Percentiles rank a stretch among this genome's conserved stretches.
phyloP scores from a whole-genome alignment of 2,113 vertebrate species.

The Brachirus orientalis region DNA sequence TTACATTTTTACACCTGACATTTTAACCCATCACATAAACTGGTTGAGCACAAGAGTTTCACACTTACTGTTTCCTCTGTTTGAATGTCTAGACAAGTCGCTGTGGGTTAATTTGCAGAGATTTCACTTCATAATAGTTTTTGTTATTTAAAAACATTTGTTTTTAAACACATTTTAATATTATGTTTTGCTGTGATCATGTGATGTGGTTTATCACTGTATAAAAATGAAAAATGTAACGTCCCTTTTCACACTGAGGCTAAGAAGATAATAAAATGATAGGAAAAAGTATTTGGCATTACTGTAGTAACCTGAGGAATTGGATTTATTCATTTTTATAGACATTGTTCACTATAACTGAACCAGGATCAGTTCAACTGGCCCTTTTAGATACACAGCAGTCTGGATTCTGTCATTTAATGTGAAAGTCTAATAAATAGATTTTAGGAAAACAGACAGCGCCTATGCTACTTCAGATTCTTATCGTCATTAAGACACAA shows the following conservation, averaged over 20 bases:
- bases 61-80: constrained; percentile 1
- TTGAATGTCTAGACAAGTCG: constrained; percentile 19
- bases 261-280: constrained; percentile 5
- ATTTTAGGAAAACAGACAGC: too few species aligned
- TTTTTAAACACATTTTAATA: constrained; percentile 22
- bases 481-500: too few species aligned
- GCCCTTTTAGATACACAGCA: neutral
- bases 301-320: neutral
- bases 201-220: constrained; percentile 36
- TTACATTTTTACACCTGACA: neutral
- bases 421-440: too few species aligned
- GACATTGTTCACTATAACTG: neutral
- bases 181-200: constrained; percentile 34
- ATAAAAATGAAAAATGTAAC: constrained; percentile 18
- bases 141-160: neutral
- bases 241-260: constrained; percentile 53
- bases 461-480: too few species aligned
- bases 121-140: constrained; percentile 7
- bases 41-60: neutral
- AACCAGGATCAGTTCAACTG: neutral
- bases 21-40: neutral
- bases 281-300: neutral
- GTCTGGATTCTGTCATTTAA: neutral
- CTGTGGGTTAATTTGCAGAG: constrained; percentile 3
- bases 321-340: too few species aligned